A percentile compares a stretch with the other conserved stretches of the same genome.
phyloP scores from a whole-genome alignment of 2,888 invertebrate genomes.

The Lamellibrachia columna region DNA sequence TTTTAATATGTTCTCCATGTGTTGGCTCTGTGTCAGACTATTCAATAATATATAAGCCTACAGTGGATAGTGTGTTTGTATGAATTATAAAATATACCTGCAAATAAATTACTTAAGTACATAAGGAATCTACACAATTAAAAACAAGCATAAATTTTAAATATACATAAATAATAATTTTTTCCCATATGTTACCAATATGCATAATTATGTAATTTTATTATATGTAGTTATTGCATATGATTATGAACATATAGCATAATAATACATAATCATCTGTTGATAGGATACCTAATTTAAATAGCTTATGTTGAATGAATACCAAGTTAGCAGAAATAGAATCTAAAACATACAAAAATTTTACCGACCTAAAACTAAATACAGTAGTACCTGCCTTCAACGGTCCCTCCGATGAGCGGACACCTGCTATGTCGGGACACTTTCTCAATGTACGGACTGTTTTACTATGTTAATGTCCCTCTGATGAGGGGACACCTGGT shows the following conservation, averaged over 20 bases:
- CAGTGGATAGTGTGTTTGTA: not conserved
- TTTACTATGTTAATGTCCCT: too few species aligned
- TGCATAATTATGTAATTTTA: not conserved
- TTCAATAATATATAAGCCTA: not conserved
- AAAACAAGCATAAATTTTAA: too few species aligned
- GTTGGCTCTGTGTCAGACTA: not conserved
- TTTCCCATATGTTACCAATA: not conserved
- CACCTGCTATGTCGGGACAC: too few species aligned
- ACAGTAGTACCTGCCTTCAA: not conserved
- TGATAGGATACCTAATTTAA: not conserved
- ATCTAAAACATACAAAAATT: not conserved
- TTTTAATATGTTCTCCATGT: not conserved
- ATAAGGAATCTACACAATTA: not conserved
- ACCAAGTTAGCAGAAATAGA: not conserved
- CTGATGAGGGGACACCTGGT: too few species aligned
- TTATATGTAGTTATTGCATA: not conserved
- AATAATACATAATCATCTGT: not conserved
- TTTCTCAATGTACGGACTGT: too few species aligned
- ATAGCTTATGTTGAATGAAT: not conserved
- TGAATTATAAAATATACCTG: not conserved
- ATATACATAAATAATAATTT: not conserved
- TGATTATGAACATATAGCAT: not conserved
- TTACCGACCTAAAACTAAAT: constrained; percentile 7
- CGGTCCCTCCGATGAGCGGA: too few species aligned
- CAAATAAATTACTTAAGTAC: not conserved